Evolutionary conservation across 64 coral and sea anemone genomes (phyloP).

Genomic region (Stylophora pistillata): DNA sequence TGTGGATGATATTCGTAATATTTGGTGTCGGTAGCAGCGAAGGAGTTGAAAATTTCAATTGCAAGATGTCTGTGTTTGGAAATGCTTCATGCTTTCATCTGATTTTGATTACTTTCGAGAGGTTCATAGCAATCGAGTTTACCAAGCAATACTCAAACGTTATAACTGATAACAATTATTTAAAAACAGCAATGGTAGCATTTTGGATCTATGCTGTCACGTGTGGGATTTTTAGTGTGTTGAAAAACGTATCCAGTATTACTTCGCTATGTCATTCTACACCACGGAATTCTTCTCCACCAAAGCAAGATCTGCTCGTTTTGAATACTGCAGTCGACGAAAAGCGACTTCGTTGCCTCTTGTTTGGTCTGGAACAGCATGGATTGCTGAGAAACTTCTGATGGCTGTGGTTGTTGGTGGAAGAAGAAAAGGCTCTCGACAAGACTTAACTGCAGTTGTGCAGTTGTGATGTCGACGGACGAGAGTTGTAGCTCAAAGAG

Average conservation of each 20-base stretch:
- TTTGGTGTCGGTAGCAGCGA: background rate
- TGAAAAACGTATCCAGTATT: background rate
- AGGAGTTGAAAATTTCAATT: background rate
- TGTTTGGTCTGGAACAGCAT: no score
- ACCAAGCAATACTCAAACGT: background rate
- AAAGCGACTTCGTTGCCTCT: no score
- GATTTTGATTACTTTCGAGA: background rate
- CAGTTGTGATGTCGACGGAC: slow-evolving; percentile 16
- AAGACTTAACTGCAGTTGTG: slow-evolving; percentile 42
- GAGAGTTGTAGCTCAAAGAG: slow-evolving; percentile 5
- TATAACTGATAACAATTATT: background rate
- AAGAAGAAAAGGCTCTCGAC: background rate
- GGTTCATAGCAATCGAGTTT: background rate
- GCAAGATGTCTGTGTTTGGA: no score
- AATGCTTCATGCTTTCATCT: background rate
- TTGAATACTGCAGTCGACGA: slow-evolving; percentile 24
- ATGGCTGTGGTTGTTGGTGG: background rate
- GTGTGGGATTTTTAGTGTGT: background rate
- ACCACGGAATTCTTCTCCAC: no score
- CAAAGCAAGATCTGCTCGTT: slow-evolving; percentile 31
- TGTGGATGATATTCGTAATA: background rate
- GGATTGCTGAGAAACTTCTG: background rate
- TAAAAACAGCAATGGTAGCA: background rate
- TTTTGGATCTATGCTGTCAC: background rate
- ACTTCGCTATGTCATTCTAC: no score